These are phyloP conservation scores for Myiagra hebetior DNA, from an alignment of 2,113 vertebrate species.

Conservation along the genomic window DNA sequence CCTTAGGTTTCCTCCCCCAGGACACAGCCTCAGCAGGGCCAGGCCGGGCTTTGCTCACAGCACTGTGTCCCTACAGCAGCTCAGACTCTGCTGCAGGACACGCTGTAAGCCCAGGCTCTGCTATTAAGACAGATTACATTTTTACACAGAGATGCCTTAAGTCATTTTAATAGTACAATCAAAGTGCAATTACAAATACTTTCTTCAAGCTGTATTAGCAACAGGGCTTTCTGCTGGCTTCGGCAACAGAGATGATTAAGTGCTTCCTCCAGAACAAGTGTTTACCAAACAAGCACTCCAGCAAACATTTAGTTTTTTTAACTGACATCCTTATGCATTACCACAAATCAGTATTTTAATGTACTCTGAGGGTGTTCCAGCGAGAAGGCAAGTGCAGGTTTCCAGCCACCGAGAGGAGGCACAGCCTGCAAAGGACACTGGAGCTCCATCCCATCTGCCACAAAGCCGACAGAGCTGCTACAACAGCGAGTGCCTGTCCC, in stretches of 20 bases:
- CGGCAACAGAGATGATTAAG: not conserved
- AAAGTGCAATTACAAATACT: not conserved
- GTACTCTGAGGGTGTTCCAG: not conserved
- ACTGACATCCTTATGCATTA: not conserved
- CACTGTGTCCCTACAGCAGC: fast-evolving
- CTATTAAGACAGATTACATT: not conserved
- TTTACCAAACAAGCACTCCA: not conserved
- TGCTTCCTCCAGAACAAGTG: not conserved
- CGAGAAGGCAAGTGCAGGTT: not conserved
- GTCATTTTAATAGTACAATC: not conserved
- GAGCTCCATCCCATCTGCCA: not conserved
- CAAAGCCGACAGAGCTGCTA: fast-evolving
- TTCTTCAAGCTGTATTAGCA: not conserved
- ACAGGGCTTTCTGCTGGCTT: not conserved
- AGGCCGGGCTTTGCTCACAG: fast-evolving
- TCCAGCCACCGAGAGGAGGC: not conserved
- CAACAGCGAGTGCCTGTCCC: fast-evolving
- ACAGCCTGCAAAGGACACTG: not conserved
- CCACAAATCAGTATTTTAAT: not conserved
- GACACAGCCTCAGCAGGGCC: fast-evolving
- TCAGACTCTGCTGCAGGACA: not conserved
- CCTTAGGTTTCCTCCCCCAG: not conserved
- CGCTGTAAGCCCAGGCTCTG: not conserved
- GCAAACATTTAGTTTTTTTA: not conserved
- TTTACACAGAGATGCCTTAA: not conserved